Evolutionary conservation across 2,888 invertebrate genomes (phyloP), one percentile per base, ranked within the genome.

Genomic region (Erebia epiphron): DNA sequence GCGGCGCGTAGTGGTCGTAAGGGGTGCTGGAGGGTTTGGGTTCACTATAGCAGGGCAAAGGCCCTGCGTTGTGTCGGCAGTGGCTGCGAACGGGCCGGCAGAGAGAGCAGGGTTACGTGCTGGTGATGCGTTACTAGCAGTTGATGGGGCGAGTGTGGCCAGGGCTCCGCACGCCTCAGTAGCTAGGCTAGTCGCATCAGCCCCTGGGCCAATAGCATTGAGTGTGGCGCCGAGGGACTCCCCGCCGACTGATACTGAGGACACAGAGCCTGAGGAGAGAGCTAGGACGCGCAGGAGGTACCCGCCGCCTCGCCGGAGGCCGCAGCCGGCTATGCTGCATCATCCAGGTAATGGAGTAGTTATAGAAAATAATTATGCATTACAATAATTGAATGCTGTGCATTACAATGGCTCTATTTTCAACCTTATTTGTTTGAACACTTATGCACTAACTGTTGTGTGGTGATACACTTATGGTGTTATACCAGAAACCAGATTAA

Each of bases 31-130:
- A 80, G 99, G 99, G 10, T 99, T 98, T 86, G 99, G 99, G n/a
- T 99, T 99, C 85, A 99, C 99, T 26, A 98, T 99, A 83, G 98
- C 98, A 1, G 99, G 99, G 3, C 98, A 99, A 86, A 97, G 98
- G 83, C 99, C 99, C 0, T 99, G 99, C 86, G 97, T 98, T 75
- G 94, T 99, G 71, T 98, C 98, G 67, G 98, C 98, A 80, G 98
- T 99, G 79, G 98, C 98, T 1, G 94, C 95, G 62, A 97, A 97
- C 1, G 92, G 92, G 72, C 98, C 98, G 2, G 99, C 99, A 0
- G 98, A 98, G 82, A 94, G 95, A 73, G 98, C 98, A 43, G 98
- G 98, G 0, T 91, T 99, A 21, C 95, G 98, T 41, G 97, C 98
- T 50, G 99, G 99, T 0, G 98, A 99, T 83, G 98, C 98, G 79